These are phyloP conservation scores for Phoeniculus purpureus DNA, from an alignment of 2,797 vertebrate species.

Conservation along the genomic window DNA sequence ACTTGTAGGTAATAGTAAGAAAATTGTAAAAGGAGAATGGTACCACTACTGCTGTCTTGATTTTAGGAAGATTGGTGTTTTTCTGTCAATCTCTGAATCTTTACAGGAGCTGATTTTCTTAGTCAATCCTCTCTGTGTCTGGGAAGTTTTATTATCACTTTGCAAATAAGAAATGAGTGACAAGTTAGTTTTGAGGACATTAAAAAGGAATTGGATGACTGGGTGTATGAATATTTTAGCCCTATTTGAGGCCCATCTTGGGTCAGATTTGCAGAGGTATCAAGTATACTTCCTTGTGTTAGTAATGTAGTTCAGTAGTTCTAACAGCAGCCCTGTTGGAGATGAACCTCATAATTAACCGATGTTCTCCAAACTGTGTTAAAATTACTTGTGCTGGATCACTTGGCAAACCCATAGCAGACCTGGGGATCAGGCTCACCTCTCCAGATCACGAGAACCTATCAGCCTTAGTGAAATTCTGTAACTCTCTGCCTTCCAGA, in stretches of 20 bases:
- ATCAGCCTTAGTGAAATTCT: neutral
- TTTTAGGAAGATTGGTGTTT: neutral
- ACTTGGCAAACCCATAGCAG: neutral
- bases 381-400: neutral
- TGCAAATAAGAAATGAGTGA: slow-evolving; percentile 22
- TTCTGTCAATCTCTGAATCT: slow-evolving; percentile 12
- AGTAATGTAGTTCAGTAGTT: neutral
- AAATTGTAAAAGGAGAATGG: neutral
- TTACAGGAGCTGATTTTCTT: neutral
- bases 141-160: neutral
- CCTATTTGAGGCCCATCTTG: neutral
- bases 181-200: neutral
- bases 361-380: neutral
- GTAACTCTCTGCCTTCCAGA: neutral
- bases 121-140: neutral
- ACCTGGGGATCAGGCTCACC: neutral
- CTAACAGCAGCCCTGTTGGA: neutral
- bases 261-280: neutral
- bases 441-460: neutral
- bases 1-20: slow-evolving; percentile 31
- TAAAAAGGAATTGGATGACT: neutral
- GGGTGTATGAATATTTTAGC: neutral
- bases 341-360: neutral
- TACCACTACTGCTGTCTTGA: neutral
- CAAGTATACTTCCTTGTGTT: neutral